Evolutionary conservation across 2,797 vertebrate species (phyloP).

Genomic region (Anomalospiza imberbis): DNA sequence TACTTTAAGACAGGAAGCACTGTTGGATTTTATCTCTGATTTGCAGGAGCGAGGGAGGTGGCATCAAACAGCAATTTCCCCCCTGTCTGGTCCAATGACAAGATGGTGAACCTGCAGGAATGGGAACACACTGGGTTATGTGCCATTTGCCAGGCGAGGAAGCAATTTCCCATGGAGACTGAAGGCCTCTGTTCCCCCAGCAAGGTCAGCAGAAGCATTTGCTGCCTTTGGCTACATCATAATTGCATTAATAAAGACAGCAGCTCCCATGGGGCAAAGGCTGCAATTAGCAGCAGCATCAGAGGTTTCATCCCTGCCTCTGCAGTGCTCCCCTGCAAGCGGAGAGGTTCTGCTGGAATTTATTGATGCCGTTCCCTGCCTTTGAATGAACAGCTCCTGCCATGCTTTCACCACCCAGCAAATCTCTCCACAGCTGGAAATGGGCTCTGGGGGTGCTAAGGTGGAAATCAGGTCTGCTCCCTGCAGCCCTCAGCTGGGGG

Average conservation of each 20-base stretch:
- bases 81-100: background rate
- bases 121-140: background rate
- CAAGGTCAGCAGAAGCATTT: slow-evolving; percentile 46
- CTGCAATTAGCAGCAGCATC: slow-evolving; percentile 27
- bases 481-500: background rate
- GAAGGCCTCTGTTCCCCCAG: background rate
- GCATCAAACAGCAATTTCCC: background rate
- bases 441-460: background rate
- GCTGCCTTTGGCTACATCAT: slow-evolving; percentile 35
- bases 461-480: background rate
- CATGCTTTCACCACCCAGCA: background rate
- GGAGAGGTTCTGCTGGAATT: background rate
- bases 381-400: background rate
- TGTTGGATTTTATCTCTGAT: background rate
- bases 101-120: background rate
- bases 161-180: background rate
- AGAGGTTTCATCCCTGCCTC: slow-evolving; percentile 5
- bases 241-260: slow-evolving; percentile 50
- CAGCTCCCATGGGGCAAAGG: background rate
- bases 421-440: background rate
- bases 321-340: background rate
- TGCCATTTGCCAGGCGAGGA: slow-evolving; percentile 6
- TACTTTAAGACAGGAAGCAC: background rate
- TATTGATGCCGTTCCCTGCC: background rate
- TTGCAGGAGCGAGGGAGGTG: background rate